A percentile compares a stretch with the other conserved stretches of the same genome.
These are phyloP conservation scores for Himalopsyche kuldschensis DNA, from an alignment of 2,888 invertebrate genomes.

Conservation along the genomic window DNA sequence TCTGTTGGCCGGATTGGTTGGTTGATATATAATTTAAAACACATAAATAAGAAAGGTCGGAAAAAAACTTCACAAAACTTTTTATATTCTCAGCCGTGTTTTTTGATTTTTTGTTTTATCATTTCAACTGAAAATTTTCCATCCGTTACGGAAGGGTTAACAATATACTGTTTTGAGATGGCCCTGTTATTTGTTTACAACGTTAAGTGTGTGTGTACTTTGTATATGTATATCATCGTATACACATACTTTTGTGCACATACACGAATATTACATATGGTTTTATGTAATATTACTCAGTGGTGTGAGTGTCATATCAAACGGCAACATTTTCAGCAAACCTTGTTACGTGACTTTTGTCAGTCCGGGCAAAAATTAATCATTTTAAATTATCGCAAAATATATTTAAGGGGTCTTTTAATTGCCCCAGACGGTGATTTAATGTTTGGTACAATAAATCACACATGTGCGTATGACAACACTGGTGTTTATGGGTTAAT, in stretches of 20 bases:
- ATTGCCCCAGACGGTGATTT: neutral
- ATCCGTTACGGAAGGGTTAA: neutral
- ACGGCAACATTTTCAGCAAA: neutral
- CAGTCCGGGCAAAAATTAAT: neutral
- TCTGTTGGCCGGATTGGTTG: too few relatives aligned
- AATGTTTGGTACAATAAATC: neutral
- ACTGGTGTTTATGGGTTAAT: too few relatives aligned
- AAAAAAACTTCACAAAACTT: too few relatives aligned
- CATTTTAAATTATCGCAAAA: neutral
- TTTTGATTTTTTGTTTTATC: too few relatives aligned
- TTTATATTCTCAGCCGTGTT: too few relatives aligned
- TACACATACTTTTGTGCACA: neutral
- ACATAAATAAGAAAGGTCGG: too few relatives aligned
- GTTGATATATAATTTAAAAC: too few relatives aligned
- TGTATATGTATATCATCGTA: neutral
- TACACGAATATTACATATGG: neutral
- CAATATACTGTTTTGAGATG: neutral
- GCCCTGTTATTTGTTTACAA: neutral
- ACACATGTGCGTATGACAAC: neutral
- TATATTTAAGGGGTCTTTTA: neutral
- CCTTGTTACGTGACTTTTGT: neutral
- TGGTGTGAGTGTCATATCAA: neutral
- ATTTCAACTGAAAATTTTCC: too few relatives aligned
- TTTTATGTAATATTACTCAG: neutral
- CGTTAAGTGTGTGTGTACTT: neutral